These are phyloP conservation scores for Aleiodes alternator DNA, from an alignment of 2,888 invertebrate species.

Conservation along the genomic window DNA sequence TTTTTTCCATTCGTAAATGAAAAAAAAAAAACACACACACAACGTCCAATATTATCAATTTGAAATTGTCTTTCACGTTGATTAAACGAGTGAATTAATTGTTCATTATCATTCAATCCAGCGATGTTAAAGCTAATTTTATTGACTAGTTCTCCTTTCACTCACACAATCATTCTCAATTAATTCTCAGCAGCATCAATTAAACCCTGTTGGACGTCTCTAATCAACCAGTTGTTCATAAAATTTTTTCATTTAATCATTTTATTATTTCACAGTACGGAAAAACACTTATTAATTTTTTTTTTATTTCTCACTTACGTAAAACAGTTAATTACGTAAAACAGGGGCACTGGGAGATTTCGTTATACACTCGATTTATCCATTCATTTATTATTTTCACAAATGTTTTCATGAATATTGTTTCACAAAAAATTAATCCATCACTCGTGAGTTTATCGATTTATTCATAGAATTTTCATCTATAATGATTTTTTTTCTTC, in stretches of 20 bases:
- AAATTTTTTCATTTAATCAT: background rate
- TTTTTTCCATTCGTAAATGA: background rate
- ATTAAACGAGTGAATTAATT: conserved; percentile 7
- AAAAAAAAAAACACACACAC: conserved; percentile 1
- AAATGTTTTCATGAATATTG: conserved; percentile 22
- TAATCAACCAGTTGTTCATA: conserved; percentile 3
- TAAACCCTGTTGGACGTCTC: conserved; percentile 29
- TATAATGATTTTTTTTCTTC: too few relatives aligned
- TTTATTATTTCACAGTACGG: background rate
- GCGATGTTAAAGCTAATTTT: conserved; percentile 73
- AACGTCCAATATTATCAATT: conserved; percentile 3
- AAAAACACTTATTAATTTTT: background rate
- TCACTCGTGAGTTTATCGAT: conserved; percentile 11
- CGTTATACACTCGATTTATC: conserved; percentile 19
- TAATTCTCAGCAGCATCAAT: conserved; percentile 11
- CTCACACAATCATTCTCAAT: background rate
- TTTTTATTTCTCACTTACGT: background rate
- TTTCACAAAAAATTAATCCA: conserved; percentile 27
- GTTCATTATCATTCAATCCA: conserved; percentile 40
- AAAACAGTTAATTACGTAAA: conserved; percentile 14
- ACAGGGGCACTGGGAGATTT: background rate
- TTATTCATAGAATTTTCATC: conserved; percentile 1
- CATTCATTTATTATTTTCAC: conserved; percentile 11
- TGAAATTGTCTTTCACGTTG: background rate
- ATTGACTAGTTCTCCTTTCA: conserved; percentile 70